These are phyloP conservation scores for Heteromormyrus szaboi DNA, from an alignment of 2,797 vertebrate species.

Conservation along the genomic window DNA sequence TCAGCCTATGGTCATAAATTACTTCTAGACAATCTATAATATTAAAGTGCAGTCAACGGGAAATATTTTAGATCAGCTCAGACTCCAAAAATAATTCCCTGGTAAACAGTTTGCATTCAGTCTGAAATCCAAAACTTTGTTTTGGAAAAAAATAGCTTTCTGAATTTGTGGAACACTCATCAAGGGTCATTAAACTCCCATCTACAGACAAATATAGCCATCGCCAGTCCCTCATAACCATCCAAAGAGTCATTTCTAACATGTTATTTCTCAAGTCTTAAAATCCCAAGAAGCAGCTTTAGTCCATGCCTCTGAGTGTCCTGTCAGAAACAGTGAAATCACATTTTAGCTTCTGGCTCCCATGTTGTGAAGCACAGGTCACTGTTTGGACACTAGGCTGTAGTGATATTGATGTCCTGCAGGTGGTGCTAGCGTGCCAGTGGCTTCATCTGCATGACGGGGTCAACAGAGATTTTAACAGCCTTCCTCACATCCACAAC, in stretches of 20 bases:
- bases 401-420: background rate
- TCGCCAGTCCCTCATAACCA: background rate
- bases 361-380: constrained; percentile 4
- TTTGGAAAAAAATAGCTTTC: background rate
- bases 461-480: background rate
- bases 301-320: background rate
- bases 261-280: background rate
- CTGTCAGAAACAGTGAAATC: constrained; percentile 23
- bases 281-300: background rate
- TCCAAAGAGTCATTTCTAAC: background rate
- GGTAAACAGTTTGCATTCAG: background rate
- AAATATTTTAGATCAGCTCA: constrained; percentile 10
- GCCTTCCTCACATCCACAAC: background rate
- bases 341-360: constrained; percentile 30
- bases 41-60: constrained; percentile 8
- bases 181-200: background rate
- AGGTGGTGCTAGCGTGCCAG: background rate
- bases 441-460: background rate
- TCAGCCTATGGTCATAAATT: background rate
- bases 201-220: background rate
- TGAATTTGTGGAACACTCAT: background rate
- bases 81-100: constrained; percentile 13
- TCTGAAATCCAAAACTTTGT: constrained; percentile 4
- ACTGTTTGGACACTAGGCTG: background rate
- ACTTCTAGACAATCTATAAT: background rate